These are phyloP conservation scores for Petrocephalus schoutedeni DNA, from an alignment of 2,797 vertebrate species.

Conservation along the genomic window DNA sequence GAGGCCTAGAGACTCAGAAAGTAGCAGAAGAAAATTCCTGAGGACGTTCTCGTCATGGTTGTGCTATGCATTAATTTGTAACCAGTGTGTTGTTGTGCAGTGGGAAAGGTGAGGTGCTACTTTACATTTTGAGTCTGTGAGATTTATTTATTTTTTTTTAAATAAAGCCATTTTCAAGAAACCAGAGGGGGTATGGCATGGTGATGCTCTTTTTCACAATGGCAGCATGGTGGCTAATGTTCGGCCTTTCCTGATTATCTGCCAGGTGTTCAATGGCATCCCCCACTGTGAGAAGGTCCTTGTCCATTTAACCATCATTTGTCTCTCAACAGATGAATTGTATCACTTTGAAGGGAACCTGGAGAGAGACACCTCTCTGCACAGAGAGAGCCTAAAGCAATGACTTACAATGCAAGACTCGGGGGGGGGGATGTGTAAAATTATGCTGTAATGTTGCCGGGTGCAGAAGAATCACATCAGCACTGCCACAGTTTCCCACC, in stretches of 20 bases:
- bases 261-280: neutral
- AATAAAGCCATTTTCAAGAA: neutral
- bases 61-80: neutral
- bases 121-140: neutral
- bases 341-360: conserved; percentile 18
- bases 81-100: neutral
- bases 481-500: neutral
- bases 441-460: conserved; percentile 12
- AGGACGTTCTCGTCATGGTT: neutral
- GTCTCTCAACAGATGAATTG: neutral
- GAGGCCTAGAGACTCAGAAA: neutral
- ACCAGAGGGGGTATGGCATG: neutral
- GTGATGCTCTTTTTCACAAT: conserved; percentile 16
- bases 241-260: neutral
- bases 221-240: conserved; percentile 1
- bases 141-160: neutral
- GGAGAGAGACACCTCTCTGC: conserved; percentile 26
- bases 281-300: neutral
- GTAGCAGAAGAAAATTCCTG: neutral
- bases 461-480: neutral
- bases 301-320: conserved; percentile 14
- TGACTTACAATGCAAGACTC: conserved; percentile 36
- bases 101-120: neutral
- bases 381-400: conserved; percentile 26
- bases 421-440: neutral